These are phyloP conservation scores for Siphamia tubifer DNA, from an alignment of 2,113 vertebrate genomes.

Conservation along the genomic window DNA sequence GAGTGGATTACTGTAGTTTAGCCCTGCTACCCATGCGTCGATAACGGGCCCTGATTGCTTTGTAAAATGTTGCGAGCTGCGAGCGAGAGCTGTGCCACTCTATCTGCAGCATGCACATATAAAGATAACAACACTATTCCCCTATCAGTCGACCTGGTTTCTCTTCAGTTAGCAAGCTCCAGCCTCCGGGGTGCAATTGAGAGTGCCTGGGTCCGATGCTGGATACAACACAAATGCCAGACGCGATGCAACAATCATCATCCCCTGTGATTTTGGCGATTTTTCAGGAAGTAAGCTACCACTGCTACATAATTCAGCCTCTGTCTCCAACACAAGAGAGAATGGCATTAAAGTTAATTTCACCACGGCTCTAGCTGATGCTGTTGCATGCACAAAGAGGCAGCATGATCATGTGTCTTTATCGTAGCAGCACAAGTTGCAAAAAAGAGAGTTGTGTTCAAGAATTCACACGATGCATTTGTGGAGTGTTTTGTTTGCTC, in stretches of 20 bases:
- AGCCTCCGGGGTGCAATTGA: slow-evolving; percentile 69
- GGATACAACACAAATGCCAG: slow-evolving; percentile 61
- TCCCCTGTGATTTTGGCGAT: slow-evolving; percentile 57
- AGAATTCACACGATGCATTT: slow-evolving; percentile 14
- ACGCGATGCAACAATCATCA: slow-evolving; percentile 55
- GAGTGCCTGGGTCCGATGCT: slow-evolving; percentile 62
- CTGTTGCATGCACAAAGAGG: slow-evolving; percentile 43
- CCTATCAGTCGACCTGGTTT: slow-evolving; percentile 73
- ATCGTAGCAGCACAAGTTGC: slow-evolving; percentile 14
- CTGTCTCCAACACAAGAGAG: slow-evolving; percentile 53
- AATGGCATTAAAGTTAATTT: slow-evolving; percentile 71
- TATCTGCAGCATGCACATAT: slow-evolving; percentile 58
- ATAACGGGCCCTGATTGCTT: slow-evolving; percentile 65
- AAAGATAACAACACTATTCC: slow-evolving; percentile 70
- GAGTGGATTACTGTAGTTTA: slow-evolving; percentile 67
- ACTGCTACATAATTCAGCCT: slow-evolving; percentile 62
- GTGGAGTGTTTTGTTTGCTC: slow-evolving; percentile 37
- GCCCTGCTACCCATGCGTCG: slow-evolving; percentile 40
- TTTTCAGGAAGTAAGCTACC: slow-evolving; percentile 59
- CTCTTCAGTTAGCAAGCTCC: slow-evolving; percentile 60
- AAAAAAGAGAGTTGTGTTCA: neutral
- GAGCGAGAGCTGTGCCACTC: slow-evolving; percentile 41
- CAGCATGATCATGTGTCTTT: slow-evolving; percentile 7
- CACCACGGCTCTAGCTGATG: slow-evolving; percentile 36
- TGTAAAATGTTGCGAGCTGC: slow-evolving; percentile 54